phyloP scores from a whole-genome alignment of 2,113 vertebrate genomes.

The Lagopus muta region DNA sequence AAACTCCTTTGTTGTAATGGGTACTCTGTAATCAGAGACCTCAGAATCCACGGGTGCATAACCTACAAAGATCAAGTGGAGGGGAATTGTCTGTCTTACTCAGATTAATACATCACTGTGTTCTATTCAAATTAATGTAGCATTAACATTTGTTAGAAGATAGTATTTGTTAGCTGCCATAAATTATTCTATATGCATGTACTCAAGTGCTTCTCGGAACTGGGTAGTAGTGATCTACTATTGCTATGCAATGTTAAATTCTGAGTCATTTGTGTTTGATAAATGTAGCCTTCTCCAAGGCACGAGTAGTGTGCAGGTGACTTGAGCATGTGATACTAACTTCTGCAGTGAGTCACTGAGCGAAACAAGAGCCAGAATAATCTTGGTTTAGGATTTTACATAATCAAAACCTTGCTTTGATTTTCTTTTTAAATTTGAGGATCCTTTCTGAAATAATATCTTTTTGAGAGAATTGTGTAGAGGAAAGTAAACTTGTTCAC shows the following conservation, averaged over 20 bases:
- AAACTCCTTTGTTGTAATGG: neutral
- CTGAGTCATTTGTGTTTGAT: neutral
- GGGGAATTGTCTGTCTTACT: neutral
- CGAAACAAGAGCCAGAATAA: neutral
- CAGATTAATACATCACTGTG: neutral
- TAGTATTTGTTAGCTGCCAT: neutral
- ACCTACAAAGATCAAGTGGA: neutral
- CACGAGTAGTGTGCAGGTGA: neutral
- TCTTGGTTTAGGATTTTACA: neutral
- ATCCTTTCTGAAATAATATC: neutral
- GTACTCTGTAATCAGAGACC: neutral
- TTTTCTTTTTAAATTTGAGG: neutral
- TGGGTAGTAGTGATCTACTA: neutral
- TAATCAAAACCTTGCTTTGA: neutral
- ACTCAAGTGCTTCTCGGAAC: neutral
- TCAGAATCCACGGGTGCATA: neutral
- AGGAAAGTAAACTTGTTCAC: neutral
- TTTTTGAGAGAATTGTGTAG: neutral
- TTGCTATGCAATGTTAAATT: neutral
- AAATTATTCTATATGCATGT: neutral
- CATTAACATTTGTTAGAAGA: neutral
- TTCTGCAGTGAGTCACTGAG: neutral
- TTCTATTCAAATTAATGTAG: neutral
- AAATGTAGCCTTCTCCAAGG: neutral
- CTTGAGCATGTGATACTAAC: neutral